Evolutionary conservation across 1,140 invertebrate genomes (phyloP), one percentile per base, ranked within the genome.

Genomic region (Drosophila sp.): DNA sequence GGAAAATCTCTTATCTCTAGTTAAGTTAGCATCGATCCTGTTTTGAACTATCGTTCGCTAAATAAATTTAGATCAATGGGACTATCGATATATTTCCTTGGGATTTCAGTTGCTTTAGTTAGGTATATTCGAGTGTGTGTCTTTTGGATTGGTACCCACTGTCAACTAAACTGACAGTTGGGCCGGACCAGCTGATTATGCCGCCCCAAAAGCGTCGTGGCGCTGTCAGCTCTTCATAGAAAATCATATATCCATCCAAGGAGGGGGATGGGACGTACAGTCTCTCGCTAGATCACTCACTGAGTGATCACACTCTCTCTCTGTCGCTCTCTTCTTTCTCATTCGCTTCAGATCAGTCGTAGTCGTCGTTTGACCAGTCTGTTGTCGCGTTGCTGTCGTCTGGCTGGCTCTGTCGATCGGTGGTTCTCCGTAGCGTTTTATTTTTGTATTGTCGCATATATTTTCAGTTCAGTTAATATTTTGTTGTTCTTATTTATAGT

Each of bases 401-500:
- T 33, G 32, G 32, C 33, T 77, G n/a, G 66, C 41, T 62, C 44
- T 25, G 54, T 60, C 61, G 56, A 65, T 44, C 72, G 38, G 66
- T 60, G 50, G 41, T 73, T 54, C 60, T 74, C 66, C 64, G 56
- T 35, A 64, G 72, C 70, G 57, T 76, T 87, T 87, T 89, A 87
- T 87, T 86, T 87, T 79, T 61, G 72, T 82, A 66, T 72, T 79
- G 84, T 87, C 72, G 84, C 84, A 77, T 87, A 87, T 79, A 76
- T 80, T 81, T 87, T 50, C 10, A 11, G 10, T 38, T 47, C 44
- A 86, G 78, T 81, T 86, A 86, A 86, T 83, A 89, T 77, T 76
- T 73, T 86, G 79, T 87, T 86, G 69, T 87, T 87, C 44, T 79
- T 87, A 89, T 89, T 83, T 87, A 77, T 86, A 86, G 83, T 73